Base-by-base conservation (phyloP, 1,140 invertebrate genomes). In the Bombyx mandarina region DNA sequence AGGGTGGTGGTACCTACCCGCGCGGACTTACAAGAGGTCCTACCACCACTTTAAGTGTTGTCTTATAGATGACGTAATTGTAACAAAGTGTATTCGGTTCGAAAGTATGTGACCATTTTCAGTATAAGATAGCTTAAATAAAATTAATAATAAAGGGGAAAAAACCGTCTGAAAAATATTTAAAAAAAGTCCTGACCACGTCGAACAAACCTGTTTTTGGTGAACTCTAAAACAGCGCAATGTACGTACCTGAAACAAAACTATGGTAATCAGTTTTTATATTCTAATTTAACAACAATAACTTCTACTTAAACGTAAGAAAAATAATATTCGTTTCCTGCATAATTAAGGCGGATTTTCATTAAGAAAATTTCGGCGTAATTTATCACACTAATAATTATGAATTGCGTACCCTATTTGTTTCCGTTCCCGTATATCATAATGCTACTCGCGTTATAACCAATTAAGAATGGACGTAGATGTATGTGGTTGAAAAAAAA, bases 361-460 rank as follows among this genome's bases (percentile, higher is more conserved):
- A 63, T 58, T 55, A 46, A 52, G 56, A 58, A 60, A 60, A 43
- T 45, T 58, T 49, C 35, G 44, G 43, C 48, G 42, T 56, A 59
- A 59, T 56, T 45, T 53, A 58, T 59, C 57, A 56, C 43, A 56
- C 58, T 59, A 59, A 63, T 56, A 56, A 63, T 63, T 63, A 63
- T 56, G 58, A 66, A 55, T 56, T 65, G 45, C 58, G 44, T 26
- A 55, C 61, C 67, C 71, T 75, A 72, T 76, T 69, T 53, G 72
- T 77, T 81, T 73, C 77, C 61, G 75, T 75, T 58, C 63, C 54
- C 73, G 71, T 80, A 73, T 62, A 79, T 82, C 79, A 78, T 77
- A 77, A 79, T 81, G 75, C 66, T 66, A 60, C 58, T 43, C 61
- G 62, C 69, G 69, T 81, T 79, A 72, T 71, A 74, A 75, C 66